Evolutionary conservation across 2,113 vertebrate species (phyloP).

Genomic region (Antigone vipio): DNA sequence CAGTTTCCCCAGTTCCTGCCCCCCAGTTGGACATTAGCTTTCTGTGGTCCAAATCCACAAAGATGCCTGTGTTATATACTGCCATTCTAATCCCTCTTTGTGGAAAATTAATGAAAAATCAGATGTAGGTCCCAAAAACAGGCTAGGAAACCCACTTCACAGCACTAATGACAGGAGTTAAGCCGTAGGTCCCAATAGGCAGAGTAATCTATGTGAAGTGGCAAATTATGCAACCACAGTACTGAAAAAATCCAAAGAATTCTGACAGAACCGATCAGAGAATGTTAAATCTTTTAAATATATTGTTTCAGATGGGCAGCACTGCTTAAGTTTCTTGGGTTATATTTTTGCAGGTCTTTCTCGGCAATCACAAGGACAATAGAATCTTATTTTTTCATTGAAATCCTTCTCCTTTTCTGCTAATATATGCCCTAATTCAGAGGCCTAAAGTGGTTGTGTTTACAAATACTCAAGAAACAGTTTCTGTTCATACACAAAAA

Average conservation of each 20-base stretch:
- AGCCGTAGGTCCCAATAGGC: background rate
- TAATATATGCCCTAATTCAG: background rate
- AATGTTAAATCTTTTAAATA: background rate
- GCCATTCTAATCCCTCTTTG: background rate
- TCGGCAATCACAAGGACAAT: background rate
- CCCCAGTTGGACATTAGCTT: background rate
- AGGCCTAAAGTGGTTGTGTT: background rate
- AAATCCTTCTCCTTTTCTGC: background rate
- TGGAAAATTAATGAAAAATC: background rate
- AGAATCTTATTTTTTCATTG: background rate
- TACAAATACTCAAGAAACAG: background rate
- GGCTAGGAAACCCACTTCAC: background rate
- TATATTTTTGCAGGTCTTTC: background rate
- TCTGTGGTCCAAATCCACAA: background rate
- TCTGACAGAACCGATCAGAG: background rate
- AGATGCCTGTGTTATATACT: background rate
- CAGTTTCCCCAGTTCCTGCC: background rate
- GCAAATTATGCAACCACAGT: background rate
- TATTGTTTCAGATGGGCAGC: background rate
- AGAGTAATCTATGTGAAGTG: background rate
- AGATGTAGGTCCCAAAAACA: background rate
- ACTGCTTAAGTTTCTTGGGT: background rate
- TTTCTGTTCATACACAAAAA: background rate
- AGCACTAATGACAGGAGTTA: background rate
- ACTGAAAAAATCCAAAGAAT: background rate